Percentiles rank a stretch among this genome's conserved stretches.
phyloP scores from a whole-genome alignment of 2,888 invertebrate species.

The Caenorhabditis drosophilae region DNA sequence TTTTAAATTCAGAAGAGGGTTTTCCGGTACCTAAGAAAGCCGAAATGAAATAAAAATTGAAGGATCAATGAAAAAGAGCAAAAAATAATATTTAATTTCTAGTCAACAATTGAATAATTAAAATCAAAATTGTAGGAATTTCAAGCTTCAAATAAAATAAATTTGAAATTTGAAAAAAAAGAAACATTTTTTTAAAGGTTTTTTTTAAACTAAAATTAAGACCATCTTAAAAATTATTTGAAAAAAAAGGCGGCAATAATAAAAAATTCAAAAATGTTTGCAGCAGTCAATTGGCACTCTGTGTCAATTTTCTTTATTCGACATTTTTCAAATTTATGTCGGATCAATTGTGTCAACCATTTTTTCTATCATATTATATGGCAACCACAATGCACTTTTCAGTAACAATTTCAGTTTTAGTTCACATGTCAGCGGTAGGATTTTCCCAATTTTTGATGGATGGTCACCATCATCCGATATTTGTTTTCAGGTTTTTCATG shows the following conservation, averaged over 20 bases:
- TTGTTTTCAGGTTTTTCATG: constrained; percentile 56
- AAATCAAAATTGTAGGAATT: no score
- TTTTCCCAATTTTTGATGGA: neutral
- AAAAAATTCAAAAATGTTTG: constrained; percentile 19
- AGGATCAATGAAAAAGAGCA: no score
- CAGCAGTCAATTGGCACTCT: constrained; percentile 60
- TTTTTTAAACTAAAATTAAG: no score
- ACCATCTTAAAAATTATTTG: neutral
- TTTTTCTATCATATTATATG: constrained; percentile 53
- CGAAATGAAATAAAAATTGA: no score
- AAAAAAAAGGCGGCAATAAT: neutral
- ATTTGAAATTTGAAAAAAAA: no score
- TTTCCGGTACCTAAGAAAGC: no score
- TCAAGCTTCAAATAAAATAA: no score
- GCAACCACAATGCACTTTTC: constrained; percentile 55
- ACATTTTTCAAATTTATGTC: constrained; percentile 64
- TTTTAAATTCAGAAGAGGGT: no score
- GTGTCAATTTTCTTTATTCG: constrained; percentile 64
- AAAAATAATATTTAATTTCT: no score
- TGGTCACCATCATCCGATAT: neutral
- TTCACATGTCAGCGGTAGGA: constrained; percentile 61
- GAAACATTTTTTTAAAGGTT: no score
- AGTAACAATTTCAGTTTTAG: constrained; percentile 61
- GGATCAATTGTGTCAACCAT: constrained; percentile 56
- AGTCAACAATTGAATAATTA: no score